Evolutionary conservation across 2,113 vertebrate species (phyloP).

Genomic region (Morone saxatilis): DNA sequence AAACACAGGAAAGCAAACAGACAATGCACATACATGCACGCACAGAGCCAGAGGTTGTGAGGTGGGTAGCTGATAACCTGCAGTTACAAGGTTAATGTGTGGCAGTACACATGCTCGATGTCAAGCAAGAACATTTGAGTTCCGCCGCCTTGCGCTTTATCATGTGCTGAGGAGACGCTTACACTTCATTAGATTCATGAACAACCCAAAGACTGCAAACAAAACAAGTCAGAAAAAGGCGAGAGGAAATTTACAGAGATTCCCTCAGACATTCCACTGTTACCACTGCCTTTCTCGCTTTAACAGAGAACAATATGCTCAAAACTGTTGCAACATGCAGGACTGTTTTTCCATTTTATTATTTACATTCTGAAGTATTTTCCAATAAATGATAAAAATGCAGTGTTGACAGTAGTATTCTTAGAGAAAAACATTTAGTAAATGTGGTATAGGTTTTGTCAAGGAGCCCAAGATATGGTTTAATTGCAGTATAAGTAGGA

Average conservation of each 20-base stretch:
- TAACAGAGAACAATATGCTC: neutral
- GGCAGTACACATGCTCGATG: constrained; percentile 57
- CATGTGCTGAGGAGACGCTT: constrained; percentile 33
- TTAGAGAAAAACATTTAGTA: neutral
- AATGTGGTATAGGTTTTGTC: neutral
- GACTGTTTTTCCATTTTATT: neutral
- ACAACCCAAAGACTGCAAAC: neutral
- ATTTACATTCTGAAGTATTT: neutral
- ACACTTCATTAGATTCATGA: constrained; percentile 34
- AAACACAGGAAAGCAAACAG: constrained; percentile 27
- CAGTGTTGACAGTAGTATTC: neutral
- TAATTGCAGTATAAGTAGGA: neutral
- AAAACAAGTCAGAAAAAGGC: constrained; percentile 18
- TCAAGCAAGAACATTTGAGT: constrained; percentile 63
- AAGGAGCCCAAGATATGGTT: neutral
- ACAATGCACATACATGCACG: constrained; percentile 15
- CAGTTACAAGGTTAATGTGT: constrained; percentile 74
- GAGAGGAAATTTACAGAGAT: neutral
- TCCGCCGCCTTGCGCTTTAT: constrained; percentile 39
- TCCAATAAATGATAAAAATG: neutral
- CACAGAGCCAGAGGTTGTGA: constrained; percentile 40
- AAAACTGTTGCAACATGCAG: neutral
- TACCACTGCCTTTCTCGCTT: neutral
- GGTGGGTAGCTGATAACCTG: constrained; percentile 64
- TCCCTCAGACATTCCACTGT: neutral